These are phyloP conservation scores for Corbicula japonica DNA, from an alignment of 2,888 invertebrate species.

Conservation along the genomic window DNA sequence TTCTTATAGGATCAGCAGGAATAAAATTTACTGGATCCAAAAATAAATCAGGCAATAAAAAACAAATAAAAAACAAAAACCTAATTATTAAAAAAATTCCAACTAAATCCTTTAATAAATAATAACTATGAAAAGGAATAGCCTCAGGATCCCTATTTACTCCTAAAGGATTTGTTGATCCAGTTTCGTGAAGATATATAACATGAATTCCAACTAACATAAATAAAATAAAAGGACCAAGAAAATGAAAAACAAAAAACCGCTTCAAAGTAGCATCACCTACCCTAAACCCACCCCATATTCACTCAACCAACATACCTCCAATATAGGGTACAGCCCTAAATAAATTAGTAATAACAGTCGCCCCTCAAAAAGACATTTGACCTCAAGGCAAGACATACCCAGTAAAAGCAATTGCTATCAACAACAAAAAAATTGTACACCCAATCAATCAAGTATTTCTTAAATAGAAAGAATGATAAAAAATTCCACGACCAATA, in stretches of 20 bases:
- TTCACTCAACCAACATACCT: constrained; percentile 89
- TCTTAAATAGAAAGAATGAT: constrained; percentile 87
- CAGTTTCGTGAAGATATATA: constrained; percentile 76
- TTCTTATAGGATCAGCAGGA: constrained; percentile 90
- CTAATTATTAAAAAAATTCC: constrained; percentile 10
- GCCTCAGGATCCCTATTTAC: neutral
- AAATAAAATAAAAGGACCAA: constrained; percentile 90
- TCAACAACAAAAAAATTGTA: constrained; percentile 90
- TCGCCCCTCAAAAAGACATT: constrained; percentile 94
- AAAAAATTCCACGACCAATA: constrained; percentile 90
- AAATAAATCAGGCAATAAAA: constrained; percentile 89
- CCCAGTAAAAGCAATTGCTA: constrained; percentile 92
- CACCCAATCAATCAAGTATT: constrained; percentile 90
- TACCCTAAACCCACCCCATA: constrained; percentile 93
- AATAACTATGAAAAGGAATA: constrained; percentile 49
- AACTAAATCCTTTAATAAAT: constrained; percentile 35
- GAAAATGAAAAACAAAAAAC: constrained; percentile 92
- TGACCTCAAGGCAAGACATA: constrained; percentile 91
- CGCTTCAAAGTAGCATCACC: constrained; percentile 92
- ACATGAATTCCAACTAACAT: constrained; percentile 90
- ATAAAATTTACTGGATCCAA: constrained; percentile 92
- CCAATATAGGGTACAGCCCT: constrained; percentile 92
- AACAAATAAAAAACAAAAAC: constrained; percentile 18
- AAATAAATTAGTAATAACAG: constrained; percentile 92
- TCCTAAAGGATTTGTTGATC: constrained; percentile 47